Base-by-base conservation (phyloP, 2,113 vertebrate genomes). In the Calyptommatus sinebrachiatus region DNA sequence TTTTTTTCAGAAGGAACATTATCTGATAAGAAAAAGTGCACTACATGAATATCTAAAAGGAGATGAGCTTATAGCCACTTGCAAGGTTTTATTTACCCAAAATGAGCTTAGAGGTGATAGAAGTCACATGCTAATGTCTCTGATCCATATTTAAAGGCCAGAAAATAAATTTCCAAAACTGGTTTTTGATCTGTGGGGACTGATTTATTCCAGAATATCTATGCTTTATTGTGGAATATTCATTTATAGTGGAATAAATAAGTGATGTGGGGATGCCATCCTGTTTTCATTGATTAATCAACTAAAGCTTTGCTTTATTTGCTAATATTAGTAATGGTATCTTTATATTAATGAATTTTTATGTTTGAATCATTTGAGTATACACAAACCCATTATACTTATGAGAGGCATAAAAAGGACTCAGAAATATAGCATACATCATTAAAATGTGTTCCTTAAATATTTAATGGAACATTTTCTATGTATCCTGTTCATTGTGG, bases 361-460 rank as follows among this genome's bases (percentile, higher is more conserved):
- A 76, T 28, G 62, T 61, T n/a, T 26, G 83, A 80, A 71, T 71
- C 84, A 68, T 68, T 73, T 7, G 24, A 83, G 46, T 82, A 22
- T 84, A 80, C 68, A 73, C 60, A 61, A 73, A 78, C 78, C 69
- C 48, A 66, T 66, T 29, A 29, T 29, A 62, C 74, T 50, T 66
- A 76, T 87, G 28, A 81, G 53, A 70, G 76, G 62, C 0, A 68
- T 73, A 84, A 77, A n/a, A 70, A 62, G 41, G 21, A 87, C 71
- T 82, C 88, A 86, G 80, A 62, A 78, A 67, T 78, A 5, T 71
- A 74, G 57, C 66, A 75, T 76, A 79, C 76, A 35, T 83, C 80
- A 57, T 79, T 84, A 85, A 85, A 74, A 82, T 53, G 86, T 84
- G 46, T 35, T 75, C 73, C 72, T 26, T 0, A 0, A 77, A 75